Base-by-base conservation (phyloP, 2,888 invertebrate genomes). In the Diplazon laetatorius region DNA sequence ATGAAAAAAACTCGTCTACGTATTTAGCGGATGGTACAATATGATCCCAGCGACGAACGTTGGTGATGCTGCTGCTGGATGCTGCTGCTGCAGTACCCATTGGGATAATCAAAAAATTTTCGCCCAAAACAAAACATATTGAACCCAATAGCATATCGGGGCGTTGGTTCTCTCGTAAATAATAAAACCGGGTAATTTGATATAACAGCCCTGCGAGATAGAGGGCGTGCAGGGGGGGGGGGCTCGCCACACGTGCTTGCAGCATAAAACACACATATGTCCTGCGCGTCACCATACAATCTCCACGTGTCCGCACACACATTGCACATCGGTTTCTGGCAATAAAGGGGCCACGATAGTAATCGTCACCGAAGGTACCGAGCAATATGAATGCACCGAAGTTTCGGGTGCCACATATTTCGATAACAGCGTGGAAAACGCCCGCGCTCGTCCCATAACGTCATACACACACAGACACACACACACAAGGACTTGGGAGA, bases 1-100 rank as follows among this genome's bases (percentile, higher is more conserved):
- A 39, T 59, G 48, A 70, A 70, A n/a, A n/a, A 70, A 48, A 22
- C 46, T 59, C 50, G 66, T 52, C 14, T 50, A 39, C 52, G 52
- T 52, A 52, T 37, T 42, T 46, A n/a, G 48, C 10, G n/a, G 39
- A 6, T 12, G 22, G 65, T 14, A 25, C 52, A 66, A 14, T 39
- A 52, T 52, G 35, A 18, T 37, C 30, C 30, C 4, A 6, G 30
- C 30, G 30, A 30, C 4, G 6, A 30, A 42, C 10, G 42, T n/a
- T 42, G 42, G 2, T 10, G 42, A 4, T 42, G 42, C 10, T 42
- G 10, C 5, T 42, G 42, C 42, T 42, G 37, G n/a, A 0, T 57
- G 10, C 18, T 10, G 39, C 57, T 37, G 10, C 39, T 18, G 12
- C 18, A 1, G 57, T 37, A 37, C 9, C n/a, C 20, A 52, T 52